Evolutionary conservation across 2,797 vertebrate genomes (phyloP).

Genomic region (Borostomias antarcticus): DNA sequence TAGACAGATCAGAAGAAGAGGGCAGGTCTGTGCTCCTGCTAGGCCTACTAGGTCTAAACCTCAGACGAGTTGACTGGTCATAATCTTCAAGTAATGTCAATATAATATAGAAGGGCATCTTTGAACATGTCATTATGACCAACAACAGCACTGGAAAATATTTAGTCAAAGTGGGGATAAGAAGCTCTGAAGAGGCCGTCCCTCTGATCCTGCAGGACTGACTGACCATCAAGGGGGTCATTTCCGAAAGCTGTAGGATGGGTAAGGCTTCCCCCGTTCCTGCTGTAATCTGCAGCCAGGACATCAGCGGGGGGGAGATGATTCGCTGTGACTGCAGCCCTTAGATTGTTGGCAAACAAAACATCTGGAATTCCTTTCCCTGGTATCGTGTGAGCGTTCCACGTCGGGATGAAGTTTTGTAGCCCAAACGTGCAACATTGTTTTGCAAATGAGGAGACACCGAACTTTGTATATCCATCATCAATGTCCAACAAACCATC

Average conservation of each 20-base stretch:
- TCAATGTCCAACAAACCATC: conserved; percentile 5
- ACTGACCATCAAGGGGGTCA: not conserved
- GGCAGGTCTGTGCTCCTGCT: no score
- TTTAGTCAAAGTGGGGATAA: conserved; percentile 11
- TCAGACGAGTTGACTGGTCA: no score
- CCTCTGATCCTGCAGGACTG: not conserved
- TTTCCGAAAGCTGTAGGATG: not conserved
- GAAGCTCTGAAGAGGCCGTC: not conserved
- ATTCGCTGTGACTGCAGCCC: not conserved
- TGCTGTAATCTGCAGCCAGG: not conserved
- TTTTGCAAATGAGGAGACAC: not conserved
- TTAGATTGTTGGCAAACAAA: conserved; percentile 16
- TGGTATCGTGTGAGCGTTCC: conserved; percentile 8
- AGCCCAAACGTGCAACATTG: not conserved
- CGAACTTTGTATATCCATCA: conserved; percentile 4
- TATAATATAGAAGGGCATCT: conserved; percentile 11
- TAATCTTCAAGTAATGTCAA: conserved; percentile 11
- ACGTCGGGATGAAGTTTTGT: not conserved
- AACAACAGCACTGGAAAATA: not conserved
- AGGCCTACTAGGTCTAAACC: no score
- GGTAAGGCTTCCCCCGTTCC: not conserved
- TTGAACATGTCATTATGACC: not conserved
- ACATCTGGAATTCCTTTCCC: conserved; percentile 8
- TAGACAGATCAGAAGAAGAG: no score
- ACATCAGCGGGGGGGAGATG: not conserved